Evolutionary conservation across 92 coral and sea anemone genomes (phyloP), one percentile per base, ranked within the genome.

Genomic region (Blastomussa wellsi): DNA sequence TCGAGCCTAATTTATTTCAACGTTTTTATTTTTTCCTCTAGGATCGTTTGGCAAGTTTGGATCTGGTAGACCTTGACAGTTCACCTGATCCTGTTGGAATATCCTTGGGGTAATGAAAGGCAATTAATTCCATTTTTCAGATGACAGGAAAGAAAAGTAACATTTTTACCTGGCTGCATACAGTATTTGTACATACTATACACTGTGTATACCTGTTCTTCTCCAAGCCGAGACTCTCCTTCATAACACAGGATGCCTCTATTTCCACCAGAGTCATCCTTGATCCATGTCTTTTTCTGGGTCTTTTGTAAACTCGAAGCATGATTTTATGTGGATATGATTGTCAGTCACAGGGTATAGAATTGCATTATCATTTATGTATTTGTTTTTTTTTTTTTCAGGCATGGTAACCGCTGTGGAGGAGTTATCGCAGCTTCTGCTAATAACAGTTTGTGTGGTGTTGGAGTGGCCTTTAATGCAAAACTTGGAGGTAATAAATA

Each of bases 391-490:
- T 17, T 48, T 35, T 70, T 48, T 9, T 52, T 9, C 55, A 89
- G 89, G 28, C 85, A 84, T 49, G 89, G 89, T 38, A 89, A 78
- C 65, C 71, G 68, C 31, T 89, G 89, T 85, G 89, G 64, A 22
- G 89, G 89, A 65, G 73, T 89, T 11, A 84, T 84, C 17, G 92
- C 92, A 28, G 89, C 74, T 26, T 66, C 81, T 32, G 89, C 92
- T 33, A 89, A 84, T 35, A 89, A 89, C 80, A 85, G 76, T 68
- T 24, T 64, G 1, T 89, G 92, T 41, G 89, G 89, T 8, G 86
- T 89, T 26, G 91, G 91, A 57, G 68, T 88, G 1, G 85, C 91
- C 47, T 88, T 83, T 68, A 70, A 88, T 72, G 89, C 89, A 29
- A 78, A 72, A 28, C 80, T 89, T 77, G 92, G 84, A 84, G 92